phyloP scores from a whole-genome alignment of 1,140 invertebrate species.

The Venturia canescens region DNA sequence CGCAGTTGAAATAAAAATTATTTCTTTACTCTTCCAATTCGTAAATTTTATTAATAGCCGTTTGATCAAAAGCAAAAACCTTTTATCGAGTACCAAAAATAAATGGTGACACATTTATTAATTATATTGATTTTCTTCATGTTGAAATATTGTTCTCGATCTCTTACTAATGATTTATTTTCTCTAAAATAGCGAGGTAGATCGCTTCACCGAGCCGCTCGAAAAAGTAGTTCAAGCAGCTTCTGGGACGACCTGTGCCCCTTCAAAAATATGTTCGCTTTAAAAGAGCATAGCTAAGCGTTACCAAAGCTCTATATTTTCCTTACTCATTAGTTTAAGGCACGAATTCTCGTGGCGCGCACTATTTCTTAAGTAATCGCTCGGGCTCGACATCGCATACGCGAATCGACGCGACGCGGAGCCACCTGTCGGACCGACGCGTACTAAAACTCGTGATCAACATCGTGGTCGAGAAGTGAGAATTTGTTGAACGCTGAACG shows the following conservation, averaged over 20 bases:
- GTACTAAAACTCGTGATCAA: slow-evolving; percentile 23
- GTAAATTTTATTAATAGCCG: no score
- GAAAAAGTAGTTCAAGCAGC: slow-evolving; percentile 84
- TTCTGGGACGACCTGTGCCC: slow-evolving; percentile 85
- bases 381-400: not conserved
- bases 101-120: no score
- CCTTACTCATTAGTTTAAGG: slow-evolving; percentile 93
- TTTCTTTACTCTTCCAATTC: no score
- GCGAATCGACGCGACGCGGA: slow-evolving; percentile 30
- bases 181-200: slow-evolving; percentile 72
- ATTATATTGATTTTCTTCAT: no score
- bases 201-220: slow-evolving; percentile 83
- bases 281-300: slow-evolving; percentile 82
- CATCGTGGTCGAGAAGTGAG: no score
- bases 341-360: slow-evolving; percentile 74
- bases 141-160: no score
- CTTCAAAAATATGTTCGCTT: slow-evolving; percentile 84
- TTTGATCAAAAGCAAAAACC: no score
- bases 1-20: no score
- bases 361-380: slow-evolving; percentile 14
- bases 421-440: slow-evolving; percentile 58
- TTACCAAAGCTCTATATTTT: slow-evolving; percentile 91
- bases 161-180: no score
- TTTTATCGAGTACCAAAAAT: no score
- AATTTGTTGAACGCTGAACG: no score